These are phyloP conservation scores for Oryzias celebensis DNA, from an alignment of 2,113 vertebrate species.

Conservation along the genomic window DNA sequence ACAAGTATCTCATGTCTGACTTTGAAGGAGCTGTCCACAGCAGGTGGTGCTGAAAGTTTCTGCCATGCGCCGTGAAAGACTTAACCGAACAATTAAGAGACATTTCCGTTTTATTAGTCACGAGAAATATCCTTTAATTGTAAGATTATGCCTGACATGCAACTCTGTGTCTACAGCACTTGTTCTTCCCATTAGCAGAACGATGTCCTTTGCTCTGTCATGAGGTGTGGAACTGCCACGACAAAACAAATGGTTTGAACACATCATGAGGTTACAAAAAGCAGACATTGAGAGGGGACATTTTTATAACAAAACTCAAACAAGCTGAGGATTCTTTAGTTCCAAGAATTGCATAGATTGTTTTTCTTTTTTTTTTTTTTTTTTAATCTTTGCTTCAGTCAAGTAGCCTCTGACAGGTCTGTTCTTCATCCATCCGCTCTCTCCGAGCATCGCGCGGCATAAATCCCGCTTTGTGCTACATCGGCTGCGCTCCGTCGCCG, in stretches of 20 bases:
- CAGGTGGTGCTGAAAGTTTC: slow-evolving; percentile 62
- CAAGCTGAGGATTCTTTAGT: background rate
- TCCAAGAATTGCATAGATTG: slow-evolving; percentile 9
- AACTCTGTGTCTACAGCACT: slow-evolving; percentile 29
- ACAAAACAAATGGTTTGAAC: background rate
- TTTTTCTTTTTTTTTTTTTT: background rate
- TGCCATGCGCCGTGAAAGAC: slow-evolving; percentile 58
- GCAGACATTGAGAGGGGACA: background rate
- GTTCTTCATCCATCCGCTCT: slow-evolving; percentile 48
- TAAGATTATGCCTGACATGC: slow-evolving; percentile 72
- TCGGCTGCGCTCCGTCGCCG: slow-evolving; percentile 39
- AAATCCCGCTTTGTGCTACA: slow-evolving; percentile 44
- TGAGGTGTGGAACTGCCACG: slow-evolving; percentile 13
- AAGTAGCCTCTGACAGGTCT: slow-evolving; percentile 36
- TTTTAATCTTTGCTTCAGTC: slow-evolving; percentile 9
- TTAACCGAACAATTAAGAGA: slow-evolving; percentile 81
- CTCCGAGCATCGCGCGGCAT: slow-evolving; percentile 18
- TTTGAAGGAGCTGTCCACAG: slow-evolving; percentile 57
- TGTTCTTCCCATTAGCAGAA: slow-evolving; percentile 13
- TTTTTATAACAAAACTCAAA: background rate
- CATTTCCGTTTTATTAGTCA: slow-evolving; percentile 74
- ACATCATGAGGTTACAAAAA: slow-evolving; percentile 2
- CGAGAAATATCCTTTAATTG: slow-evolving; percentile 87
- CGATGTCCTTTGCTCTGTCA: slow-evolving; percentile 1
- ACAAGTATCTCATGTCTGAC: background rate